phyloP scores from a whole-genome alignment of 2,797 vertebrate genomes.

The Neopelma chrysocephalum region DNA sequence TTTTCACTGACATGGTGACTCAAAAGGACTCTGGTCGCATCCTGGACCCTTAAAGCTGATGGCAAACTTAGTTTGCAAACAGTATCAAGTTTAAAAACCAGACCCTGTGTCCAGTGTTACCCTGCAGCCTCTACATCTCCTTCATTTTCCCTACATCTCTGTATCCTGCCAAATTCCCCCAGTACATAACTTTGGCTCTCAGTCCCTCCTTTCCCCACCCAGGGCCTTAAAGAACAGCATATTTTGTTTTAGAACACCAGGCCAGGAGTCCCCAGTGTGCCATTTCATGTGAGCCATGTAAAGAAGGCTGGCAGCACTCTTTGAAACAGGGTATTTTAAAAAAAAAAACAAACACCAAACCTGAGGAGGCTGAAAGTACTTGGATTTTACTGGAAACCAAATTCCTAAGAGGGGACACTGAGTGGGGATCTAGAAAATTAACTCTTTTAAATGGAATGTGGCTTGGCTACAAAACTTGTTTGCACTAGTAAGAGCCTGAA shows the following conservation, averaged over 20 bases:
- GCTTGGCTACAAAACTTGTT: constrained; percentile 42
- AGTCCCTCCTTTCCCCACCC: background rate
- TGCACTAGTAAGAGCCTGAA: constrained; percentile 10
- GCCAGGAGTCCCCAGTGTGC: background rate
- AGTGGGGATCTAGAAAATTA: background rate
- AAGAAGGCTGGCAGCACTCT: background rate
- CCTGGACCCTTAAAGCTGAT: background rate
- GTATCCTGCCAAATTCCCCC: background rate
- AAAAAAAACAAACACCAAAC: background rate
- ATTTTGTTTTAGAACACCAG: background rate
- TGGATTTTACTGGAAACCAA: background rate
- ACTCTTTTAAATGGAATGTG: constrained; percentile 37
- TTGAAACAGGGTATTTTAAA: background rate
- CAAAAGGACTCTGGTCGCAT: background rate
- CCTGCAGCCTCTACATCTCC: background rate
- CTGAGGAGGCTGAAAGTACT: background rate
- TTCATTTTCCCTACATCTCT: background rate
- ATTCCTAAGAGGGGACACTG: background rate
- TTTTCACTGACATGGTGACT: background rate
- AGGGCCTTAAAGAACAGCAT: background rate
- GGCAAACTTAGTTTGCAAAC: background rate
- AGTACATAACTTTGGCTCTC: background rate
- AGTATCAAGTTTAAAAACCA: background rate
- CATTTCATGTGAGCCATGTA: background rate
- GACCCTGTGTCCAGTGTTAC: background rate